Evolutionary conservation across 2,797 vertebrate species (phyloP).

Genomic region (Tarsius wallacei): DNA sequence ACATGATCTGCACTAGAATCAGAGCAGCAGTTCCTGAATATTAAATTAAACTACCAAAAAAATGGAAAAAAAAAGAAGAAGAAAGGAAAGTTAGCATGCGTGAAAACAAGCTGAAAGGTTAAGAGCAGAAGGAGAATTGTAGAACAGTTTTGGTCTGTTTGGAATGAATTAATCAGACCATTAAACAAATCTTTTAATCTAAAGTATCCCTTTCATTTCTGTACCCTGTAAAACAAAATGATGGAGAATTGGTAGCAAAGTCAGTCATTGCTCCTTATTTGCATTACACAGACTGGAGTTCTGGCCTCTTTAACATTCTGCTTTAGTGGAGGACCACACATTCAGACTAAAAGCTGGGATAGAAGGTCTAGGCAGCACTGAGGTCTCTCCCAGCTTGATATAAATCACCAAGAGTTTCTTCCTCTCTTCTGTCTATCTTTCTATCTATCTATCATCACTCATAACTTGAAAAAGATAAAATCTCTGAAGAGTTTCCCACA

Average conservation of each 20-base stretch:
- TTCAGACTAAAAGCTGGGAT: background rate
- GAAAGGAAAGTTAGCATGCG: conserved; percentile 41
- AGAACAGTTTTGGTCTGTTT: conserved; percentile 88
- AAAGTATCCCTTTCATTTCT: conserved; percentile 91
- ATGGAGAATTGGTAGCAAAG: conserved; percentile 82
- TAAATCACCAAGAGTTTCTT: background rate
- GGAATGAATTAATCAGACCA: conserved; percentile 92
- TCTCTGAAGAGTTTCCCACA: background rate
- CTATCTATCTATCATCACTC: background rate
- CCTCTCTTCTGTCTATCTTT: background rate
- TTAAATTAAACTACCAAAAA: conserved; percentile 87
- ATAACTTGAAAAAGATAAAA: background rate
- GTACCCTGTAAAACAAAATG: conserved; percentile 88
- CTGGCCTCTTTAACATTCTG: conserved; percentile 75
- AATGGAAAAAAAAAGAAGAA: background rate
- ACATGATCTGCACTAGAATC: conserved; percentile 77
- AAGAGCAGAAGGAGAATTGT: conserved; percentile 88
- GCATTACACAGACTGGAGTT: conserved; percentile 41
- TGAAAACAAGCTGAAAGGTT: conserved; percentile 88
- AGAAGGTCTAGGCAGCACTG: background rate
- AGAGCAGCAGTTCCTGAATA: conserved; percentile 84
- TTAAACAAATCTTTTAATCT: conserved; percentile 92
- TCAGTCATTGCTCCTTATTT: conserved; percentile 76
- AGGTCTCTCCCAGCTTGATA: background rate
- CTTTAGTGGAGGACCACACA: conserved; percentile 41